phyloP scores from a whole-genome alignment of 1,140 invertebrate genomes.

The Nasonia giraulti region DNA sequence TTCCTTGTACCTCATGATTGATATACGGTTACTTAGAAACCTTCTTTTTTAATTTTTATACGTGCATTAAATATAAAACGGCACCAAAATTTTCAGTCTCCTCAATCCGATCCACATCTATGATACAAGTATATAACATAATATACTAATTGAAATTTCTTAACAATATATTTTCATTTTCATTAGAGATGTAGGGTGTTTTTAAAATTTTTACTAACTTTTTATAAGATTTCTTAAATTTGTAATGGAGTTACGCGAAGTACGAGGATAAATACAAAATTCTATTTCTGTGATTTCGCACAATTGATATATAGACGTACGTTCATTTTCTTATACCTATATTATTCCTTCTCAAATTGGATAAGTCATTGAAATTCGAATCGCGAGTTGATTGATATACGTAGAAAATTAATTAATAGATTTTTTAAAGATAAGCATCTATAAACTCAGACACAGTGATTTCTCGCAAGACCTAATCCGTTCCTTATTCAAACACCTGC shows the following conservation, averaged over 20 bases:
- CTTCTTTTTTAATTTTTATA: constrained; percentile 12
- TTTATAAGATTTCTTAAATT: constrained; percentile 15
- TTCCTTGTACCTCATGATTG: background rate
- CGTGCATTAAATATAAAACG: background rate
- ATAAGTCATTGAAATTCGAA: background rate
- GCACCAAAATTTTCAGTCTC: background rate
- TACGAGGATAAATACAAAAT: background rate
- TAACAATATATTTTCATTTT: background rate
- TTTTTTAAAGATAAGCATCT: background rate
- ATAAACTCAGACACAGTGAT: background rate
- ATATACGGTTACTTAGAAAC: too few species aligned
- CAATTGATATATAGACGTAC: background rate
- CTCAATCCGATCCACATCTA: constrained; percentile 35
- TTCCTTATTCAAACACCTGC: constrained; percentile 22
- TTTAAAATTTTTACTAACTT: background rate
- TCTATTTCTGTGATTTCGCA: constrained; percentile 28
- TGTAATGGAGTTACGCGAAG: background rate
- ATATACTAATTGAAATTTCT: background rate
- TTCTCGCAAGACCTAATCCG: constrained; percentile 1
- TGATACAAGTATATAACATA: background rate
- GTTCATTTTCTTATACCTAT: too few species aligned
- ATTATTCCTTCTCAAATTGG: background rate
- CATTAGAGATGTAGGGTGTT: background rate
- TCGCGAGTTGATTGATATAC: background rate
- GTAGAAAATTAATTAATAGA: background rate